Evolutionary conservation across 2,113 vertebrate species (phyloP).

Genomic region (Cochlearius cochlearius): DNA sequence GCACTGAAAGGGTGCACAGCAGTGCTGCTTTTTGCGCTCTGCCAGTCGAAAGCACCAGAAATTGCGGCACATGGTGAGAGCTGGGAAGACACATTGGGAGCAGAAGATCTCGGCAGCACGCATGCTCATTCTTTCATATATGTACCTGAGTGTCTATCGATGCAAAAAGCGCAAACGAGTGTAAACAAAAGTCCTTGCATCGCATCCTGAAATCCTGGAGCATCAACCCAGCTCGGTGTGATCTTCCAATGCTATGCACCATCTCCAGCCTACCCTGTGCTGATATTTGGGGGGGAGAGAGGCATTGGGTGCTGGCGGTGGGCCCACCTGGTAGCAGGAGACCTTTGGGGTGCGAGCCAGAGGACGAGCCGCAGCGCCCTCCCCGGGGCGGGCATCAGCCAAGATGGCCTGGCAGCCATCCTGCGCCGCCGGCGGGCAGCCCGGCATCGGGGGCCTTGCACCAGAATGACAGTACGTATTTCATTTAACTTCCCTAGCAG

Average conservation of each 20-base stretch:
- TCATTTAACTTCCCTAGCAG: not conserved
- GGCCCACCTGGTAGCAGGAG: not conserved
- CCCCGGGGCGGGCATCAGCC: not conserved
- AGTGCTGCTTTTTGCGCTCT: not conserved
- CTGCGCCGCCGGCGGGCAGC: not conserved
- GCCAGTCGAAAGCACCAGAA: not conserved
- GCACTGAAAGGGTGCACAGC: not conserved
- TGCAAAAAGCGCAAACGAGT: not conserved
- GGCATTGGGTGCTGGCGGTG: not conserved
- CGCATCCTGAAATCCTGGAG: not conserved
- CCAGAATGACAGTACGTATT: not conserved
- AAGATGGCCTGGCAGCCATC: slow-evolving; percentile 28
- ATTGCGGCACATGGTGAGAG: not conserved
- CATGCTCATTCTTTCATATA: not conserved
- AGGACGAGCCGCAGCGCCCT: not conserved
- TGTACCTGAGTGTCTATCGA: rapidly evolving
- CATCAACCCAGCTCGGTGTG: not conserved
- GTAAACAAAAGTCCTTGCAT: not conserved
- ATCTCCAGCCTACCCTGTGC: not conserved
- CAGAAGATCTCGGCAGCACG: not conserved
- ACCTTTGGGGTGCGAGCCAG: not conserved
- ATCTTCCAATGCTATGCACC: not conserved
- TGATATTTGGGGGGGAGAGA: not conserved
- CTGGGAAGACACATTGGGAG: not conserved
- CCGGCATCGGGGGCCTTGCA: not conserved